Conservation (phyloP, 2,797 vertebrate genomes). For the Enteromius unitaeniatus region DNA sequence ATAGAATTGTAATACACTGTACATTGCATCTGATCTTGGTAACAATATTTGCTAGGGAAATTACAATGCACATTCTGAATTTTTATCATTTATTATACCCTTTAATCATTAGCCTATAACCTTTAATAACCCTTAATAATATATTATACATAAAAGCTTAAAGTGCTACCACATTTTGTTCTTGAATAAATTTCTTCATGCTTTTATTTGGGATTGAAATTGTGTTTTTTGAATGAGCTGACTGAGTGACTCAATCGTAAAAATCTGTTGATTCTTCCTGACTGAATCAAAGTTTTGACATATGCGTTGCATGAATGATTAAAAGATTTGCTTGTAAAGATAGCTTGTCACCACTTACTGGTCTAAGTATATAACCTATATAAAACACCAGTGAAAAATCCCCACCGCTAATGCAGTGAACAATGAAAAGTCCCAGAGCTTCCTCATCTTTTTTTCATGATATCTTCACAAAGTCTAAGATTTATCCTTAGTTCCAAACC, state of each 20-base stretch:
- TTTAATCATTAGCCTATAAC: background rate
- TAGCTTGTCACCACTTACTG: background rate
- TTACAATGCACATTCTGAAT: background rate
- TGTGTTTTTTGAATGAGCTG: background rate
- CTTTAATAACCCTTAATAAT: background rate
- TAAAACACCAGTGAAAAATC: background rate
- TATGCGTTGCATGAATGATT: background rate
- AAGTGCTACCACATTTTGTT: background rate
- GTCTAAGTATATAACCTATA: background rate
- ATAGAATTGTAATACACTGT: no score
- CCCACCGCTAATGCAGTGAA: background rate
- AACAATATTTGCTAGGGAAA: background rate
- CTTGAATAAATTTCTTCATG: background rate
- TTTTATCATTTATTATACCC: background rate
- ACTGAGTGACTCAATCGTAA: background rate
- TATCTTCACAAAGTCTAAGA: background rate
- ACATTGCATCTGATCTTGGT: background rate
- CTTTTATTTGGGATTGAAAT: background rate
- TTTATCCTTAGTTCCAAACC: constrained; percentile 2
- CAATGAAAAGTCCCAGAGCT: background rate
- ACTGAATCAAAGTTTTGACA: background rate
- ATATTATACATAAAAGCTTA: background rate
- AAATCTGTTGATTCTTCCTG: background rate
- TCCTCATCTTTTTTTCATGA: constrained; percentile 24
- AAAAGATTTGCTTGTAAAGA: background rate